These are phyloP conservation scores for Sycobia sp. DNA, from an alignment of 1,140 invertebrate species.

Conservation along the genomic window DNA sequence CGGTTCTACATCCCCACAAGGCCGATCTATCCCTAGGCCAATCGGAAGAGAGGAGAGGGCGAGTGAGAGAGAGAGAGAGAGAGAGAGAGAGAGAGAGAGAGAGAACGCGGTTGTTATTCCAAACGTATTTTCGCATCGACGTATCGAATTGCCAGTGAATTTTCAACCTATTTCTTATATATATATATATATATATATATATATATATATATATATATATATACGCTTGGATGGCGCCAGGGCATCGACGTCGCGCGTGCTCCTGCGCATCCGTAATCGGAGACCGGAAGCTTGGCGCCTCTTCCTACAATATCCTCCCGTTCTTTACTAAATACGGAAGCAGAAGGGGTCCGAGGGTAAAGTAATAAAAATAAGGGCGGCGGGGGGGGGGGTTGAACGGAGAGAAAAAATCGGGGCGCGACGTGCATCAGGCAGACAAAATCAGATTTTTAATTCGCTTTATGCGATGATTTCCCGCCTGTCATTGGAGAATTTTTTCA, in stretches of 20 bases:
- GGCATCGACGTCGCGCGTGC: neutral
- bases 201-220: no score
- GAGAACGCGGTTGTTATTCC: slow-evolving; percentile 27
- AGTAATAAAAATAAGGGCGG: no score
- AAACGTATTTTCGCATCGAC: slow-evolving; percentile 3
- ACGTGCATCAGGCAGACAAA: no score
- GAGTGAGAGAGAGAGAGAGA: no score
- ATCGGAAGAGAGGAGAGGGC: no score
- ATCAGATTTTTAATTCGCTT: slow-evolving; percentile 35
- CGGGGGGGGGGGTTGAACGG: neutral
- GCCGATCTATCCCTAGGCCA: no score
- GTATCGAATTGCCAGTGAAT: neutral
- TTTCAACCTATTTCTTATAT: slow-evolving; percentile 1
- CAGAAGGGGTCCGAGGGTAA: neutral
- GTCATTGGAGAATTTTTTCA: slow-evolving; percentile 33
- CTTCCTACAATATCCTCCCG: no score
- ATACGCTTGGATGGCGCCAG: no score
- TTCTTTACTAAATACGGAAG: neutral
- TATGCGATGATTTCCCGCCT: slow-evolving; percentile 31
- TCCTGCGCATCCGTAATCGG: slow-evolving; percentile 30
- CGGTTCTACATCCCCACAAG: no score
- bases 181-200: no score
- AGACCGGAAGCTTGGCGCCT: slow-evolving; percentile 31
- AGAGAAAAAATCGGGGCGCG: no score
- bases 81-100: no score